Evolutionary conservation across 2,113 vertebrate genomes (phyloP).

Genomic region (Heterotilapia buettikoferi): DNA sequence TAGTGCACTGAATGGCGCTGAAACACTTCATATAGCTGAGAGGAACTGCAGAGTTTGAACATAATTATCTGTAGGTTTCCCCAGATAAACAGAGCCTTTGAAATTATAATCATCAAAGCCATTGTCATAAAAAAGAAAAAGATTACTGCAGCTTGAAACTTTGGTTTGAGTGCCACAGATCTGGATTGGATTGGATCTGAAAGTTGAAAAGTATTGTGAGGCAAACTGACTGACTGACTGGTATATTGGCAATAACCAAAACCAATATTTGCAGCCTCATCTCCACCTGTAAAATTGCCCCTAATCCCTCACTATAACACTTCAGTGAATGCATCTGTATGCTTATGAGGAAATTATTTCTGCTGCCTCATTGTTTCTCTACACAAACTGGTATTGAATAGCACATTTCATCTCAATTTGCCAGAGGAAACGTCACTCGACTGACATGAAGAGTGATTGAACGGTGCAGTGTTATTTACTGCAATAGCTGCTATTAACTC

Average conservation of each 20-base stretch:
- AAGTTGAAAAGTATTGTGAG: not conserved
- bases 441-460: not conserved
- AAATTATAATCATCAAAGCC: not conserved
- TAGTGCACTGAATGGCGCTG: accelerated
- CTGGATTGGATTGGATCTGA: not conserved
- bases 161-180: not conserved
- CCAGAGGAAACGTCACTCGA: not conserved
- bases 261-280: not conserved
- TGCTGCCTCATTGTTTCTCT: not conserved
- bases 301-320: not conserved
- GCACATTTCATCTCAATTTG: not conserved
- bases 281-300: not conserved
- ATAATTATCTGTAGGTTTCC: not conserved
- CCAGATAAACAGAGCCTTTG: not conserved
- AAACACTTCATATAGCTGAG: not conserved
- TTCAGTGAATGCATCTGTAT: not conserved
- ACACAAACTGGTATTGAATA: not conserved
- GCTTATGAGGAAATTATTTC: not conserved
- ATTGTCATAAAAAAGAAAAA: not conserved
- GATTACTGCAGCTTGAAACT: not conserved
- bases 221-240: not conserved
- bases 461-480: not conserved
- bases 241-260: not conserved
- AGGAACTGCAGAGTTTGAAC: not conserved
- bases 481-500: not conserved